phyloP scores from a whole-genome alignment of 2,113 vertebrate genomes.

The Leucosticte australis region DNA sequence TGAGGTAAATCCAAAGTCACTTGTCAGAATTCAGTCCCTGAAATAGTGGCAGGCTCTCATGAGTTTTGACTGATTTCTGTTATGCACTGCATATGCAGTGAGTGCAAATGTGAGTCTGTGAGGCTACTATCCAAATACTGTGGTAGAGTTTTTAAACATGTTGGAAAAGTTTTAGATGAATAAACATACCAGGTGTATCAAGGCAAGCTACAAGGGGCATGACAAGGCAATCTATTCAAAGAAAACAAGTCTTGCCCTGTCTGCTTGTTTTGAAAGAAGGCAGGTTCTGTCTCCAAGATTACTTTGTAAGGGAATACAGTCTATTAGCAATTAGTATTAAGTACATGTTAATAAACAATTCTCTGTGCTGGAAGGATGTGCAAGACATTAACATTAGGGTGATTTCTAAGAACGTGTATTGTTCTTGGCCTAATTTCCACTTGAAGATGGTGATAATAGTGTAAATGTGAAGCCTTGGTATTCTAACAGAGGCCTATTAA shows the following conservation, averaged over 20 bases:
- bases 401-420: slow-evolving; percentile 10
- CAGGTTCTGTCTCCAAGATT: not conserved
- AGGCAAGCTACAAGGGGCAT: not conserved
- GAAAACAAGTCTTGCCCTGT: not conserved
- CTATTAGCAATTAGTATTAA: not conserved
- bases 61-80: not conserved
- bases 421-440: not conserved
- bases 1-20: not conserved
- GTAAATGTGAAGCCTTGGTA: slow-evolving; percentile 14
- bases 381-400: not conserved
- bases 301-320: not conserved
- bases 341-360: not conserved
- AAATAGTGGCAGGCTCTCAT: not conserved
- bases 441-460: not conserved
- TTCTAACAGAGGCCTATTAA: not conserved
- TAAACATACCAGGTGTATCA: not conserved
- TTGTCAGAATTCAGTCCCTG: not conserved
- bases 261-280: not conserved
- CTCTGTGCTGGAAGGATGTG: not conserved
- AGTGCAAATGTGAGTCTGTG: not conserved
- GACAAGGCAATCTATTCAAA: not conserved
- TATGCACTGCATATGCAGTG: not conserved
- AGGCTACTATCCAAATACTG: not conserved
- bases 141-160: not conserved
- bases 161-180: not conserved